These are phyloP conservation scores for Silurus aristotelis DNA, from an alignment of 2,797 vertebrate genomes.

Conservation along the genomic window DNA sequence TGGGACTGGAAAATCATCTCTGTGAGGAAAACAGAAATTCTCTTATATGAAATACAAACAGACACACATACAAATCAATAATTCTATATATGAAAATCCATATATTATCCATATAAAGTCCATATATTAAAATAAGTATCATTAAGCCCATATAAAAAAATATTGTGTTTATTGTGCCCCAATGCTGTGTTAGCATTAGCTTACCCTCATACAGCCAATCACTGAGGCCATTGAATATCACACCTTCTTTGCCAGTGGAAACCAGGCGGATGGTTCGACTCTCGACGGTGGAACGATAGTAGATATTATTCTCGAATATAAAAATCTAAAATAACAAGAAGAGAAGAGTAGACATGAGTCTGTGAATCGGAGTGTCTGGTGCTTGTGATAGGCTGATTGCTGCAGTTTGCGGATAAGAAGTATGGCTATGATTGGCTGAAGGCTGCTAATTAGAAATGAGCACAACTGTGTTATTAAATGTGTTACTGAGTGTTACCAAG, in stretches of 20 bases:
- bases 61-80: too few relatives aligned
- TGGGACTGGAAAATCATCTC: slow-evolving; percentile 95
- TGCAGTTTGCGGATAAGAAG: too few relatives aligned
- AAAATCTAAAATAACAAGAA: slow-evolving; percentile 80
- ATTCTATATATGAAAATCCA: too few relatives aligned
- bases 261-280: slow-evolving; percentile 96
- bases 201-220: slow-evolving; percentile 99
- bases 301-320: slow-evolving; percentile 99
- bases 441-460: not conserved
- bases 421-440: not conserved
- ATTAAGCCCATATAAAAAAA: not conserved
- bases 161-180: not conserved
- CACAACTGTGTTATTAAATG: not conserved
- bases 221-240: slow-evolving; percentile 94
- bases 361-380: not conserved
- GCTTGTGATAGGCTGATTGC: not conserved
- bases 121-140: too few relatives aligned
- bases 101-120: too few relatives aligned
- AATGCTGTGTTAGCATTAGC: slow-evolving; percentile 15
- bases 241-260: slow-evolving; percentile 91
- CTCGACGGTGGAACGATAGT: slow-evolving; percentile 91
- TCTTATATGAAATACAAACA: too few relatives aligned
- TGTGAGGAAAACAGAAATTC: slow-evolving; percentile 58
- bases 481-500: not conserved
- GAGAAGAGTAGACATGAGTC: not conserved